Evolutionary conservation across 2,797 vertebrate species (phyloP), one percentile per base, ranked within the genome.

Genomic region (Falco naumanni): DNA sequence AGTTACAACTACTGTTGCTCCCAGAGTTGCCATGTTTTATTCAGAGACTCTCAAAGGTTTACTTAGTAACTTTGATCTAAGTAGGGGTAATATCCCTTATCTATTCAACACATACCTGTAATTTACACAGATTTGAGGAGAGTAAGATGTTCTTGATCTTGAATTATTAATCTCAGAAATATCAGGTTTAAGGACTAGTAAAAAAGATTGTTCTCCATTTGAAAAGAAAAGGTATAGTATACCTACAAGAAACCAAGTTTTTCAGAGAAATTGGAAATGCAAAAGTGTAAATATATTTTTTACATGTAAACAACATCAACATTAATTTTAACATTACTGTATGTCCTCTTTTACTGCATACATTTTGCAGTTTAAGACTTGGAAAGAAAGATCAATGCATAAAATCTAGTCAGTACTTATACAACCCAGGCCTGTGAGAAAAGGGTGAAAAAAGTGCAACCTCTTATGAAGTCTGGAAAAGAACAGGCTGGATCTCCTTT

Each of bases 381-480:
- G 33, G 24, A 48, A 72, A 80, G 39, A 66, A 84, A 82, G 25
- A 89, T 48, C 33, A 81, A 86, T 93, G 11, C 5, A 63, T 33
- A 66, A 83, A 54, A 84, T 76, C 9, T 47, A 81, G 18, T 22
- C 34, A 34, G 29, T 29, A 29, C 3, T 56, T 66, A 43, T 8
- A 43, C 15, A 79, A 53, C 9, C 7, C 19, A 64, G 26, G 37
- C 18, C 50, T 28, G 33, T 5, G n/a, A 71, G 33, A 31, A 80
- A 82, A 84, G 18, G 1, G 0, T 6, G 3, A 1, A 16, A 34
- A 89, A 47, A 33, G 3, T 1, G 0, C 8, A 68, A 53, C 6
- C 68, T 77, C 21, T 60, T 19, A 19, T 34, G 48, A 61, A 74
- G 20, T 34, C 51, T 87, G 28, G 6, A 5, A 47, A 39, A 74